Base-by-base conservation (phyloP, 1,140 invertebrate species). In the Magallana ariakensis region DNA sequence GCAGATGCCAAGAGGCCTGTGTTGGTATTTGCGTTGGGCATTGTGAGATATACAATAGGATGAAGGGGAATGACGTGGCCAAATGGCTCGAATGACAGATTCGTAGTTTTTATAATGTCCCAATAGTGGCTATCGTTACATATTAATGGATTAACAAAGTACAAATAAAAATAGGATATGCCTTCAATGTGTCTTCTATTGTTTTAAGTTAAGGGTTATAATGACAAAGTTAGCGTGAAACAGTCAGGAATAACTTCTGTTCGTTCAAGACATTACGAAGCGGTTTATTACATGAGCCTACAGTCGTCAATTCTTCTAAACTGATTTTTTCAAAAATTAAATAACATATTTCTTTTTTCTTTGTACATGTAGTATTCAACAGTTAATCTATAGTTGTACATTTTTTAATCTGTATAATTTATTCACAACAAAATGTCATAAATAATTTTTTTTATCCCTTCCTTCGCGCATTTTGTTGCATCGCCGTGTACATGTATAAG, bases 11-110 rank as follows among this genome's bases (percentile, higher is more conserved):
- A 26, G 22, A 10, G 57, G 53, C 33, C 26, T 84, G 53, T 84
- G 56, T 11, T 84, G 57, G 54, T 84, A 84, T 60, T 55, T 60
- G 82, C 58, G 56, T 22, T 60, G n/a, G 54, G 33, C 55, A 58
- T 84, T 84, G 82, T 84, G 22, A 84, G 82, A 57, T 58, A 84
- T 60, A 58, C n/a, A 84, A 84, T 19, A 13, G 22, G 66, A 75
- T 75, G 66, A 75, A 26, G 66, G 22, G 4, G 22, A 13, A 75
- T 75, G 66, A 75, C 66, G 66, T 75, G 22, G 22, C 33, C 19
- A 13, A 19, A 13, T 75, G 66, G 22, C 66, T 75, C 33, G 66
- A 26, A 19, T 75, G 22, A 75, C 66, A 26, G 66, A 8, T 33
- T 11, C 13, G 22, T 75, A 75, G 66, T 2, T 13, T 75, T 13